These are phyloP conservation scores for Odontothrips loti DNA, from an alignment of 2,888 invertebrate genomes.

Conservation along the genomic window DNA sequence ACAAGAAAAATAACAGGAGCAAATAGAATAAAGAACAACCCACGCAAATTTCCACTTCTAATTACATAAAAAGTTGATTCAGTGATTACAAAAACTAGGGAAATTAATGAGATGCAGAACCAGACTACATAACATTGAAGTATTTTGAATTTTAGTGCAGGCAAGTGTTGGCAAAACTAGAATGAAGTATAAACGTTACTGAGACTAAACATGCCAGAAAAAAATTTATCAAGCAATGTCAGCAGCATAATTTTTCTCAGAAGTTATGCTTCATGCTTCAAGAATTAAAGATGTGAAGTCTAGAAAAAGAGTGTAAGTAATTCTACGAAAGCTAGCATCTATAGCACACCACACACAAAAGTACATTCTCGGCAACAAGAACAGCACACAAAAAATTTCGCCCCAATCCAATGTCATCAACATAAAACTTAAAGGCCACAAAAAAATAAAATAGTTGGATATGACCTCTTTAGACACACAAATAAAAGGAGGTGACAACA, in stretches of 20 bases:
- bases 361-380: neutral
- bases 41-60: no score
- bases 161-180: no score
- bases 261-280: neutral
- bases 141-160: no score
- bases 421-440: neutral
- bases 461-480: neutral
- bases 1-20: neutral
- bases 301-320: neutral
- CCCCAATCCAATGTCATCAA: neutral
- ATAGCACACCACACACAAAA: constrained; percentile 15
- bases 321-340: neutral
- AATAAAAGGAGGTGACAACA: neutral
- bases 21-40: neutral
- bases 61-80: no score
- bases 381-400: neutral
- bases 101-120: no score
- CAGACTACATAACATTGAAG: no score
- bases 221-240: neutral
- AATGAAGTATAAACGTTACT: neutral
- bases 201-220: neutral
- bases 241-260: neutral
- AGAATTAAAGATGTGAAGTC: neutral
- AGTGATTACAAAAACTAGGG: no score
- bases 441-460: neutral